Evolutionary conservation across 2,888 invertebrate species (phyloP), one percentile per base, ranked within the genome.

Genomic region (Morpho deidamia): DNA sequence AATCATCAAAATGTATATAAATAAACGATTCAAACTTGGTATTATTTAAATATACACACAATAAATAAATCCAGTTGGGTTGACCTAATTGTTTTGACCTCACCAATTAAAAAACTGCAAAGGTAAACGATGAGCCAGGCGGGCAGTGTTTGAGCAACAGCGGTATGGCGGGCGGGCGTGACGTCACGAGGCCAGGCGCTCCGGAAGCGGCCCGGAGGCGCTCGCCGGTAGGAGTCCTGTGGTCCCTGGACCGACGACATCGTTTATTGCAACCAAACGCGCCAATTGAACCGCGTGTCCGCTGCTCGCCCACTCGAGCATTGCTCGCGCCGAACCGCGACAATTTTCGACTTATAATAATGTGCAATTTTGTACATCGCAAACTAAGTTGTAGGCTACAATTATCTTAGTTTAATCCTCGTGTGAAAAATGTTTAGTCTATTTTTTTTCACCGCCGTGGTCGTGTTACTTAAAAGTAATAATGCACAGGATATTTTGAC

Each of bases 41-140:
- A 51, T 41, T 23, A 44, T 23, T 52, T 46, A 51, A 60, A 58
- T 53, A 54, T 51, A 43, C 53, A 56, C 46, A 58, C 54, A 60
- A 61, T 53, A 61, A 69, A 75, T 76, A 83, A 86, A 83, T 81
- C 78, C 72, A 76, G 71, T 65, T 71, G 65, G 64, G 71, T 67
- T 71, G 83, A 84, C 86, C 88, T 81, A 88, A 86, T 88, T 89
- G 80, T 81, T 84, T 70, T 71, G 85, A 82, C 88, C 87, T 86
- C 81, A 69, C 79, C 84, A 88, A 88, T 89, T 88, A 88, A 85
- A 87, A 88, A 1, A 80, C 74, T 81, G 78, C 83, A 79, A 47
- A 86, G 85, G 85, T 86, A 84, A 83, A 79, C 72, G 76, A 71
- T 76, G 74, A 66, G 65, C 65, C 59, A 59, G 61, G 55, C 62